Base-by-base conservation (phyloP, 2,113 vertebrate species). In the Apodemus speciosus region DNA sequence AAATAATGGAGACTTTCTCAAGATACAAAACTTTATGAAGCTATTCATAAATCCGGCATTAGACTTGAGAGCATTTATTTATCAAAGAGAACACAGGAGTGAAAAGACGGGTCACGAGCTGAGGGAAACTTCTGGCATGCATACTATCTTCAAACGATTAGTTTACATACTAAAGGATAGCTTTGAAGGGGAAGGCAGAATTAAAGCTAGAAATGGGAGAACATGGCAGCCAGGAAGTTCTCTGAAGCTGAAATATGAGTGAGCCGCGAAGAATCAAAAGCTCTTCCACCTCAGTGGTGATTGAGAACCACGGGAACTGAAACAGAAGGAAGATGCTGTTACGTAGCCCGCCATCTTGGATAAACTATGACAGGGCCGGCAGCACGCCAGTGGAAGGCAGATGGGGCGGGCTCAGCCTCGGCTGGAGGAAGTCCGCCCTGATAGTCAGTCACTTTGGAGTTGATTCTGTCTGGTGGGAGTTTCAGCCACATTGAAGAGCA, bases 61-160 rank as follows among this genome's bases (percentile, higher is more conserved):
- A 88, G 93, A 46, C 75, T 76, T 43, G 66, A 94, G 58, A 90
- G 83, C 66, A 76, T 94, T 94, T 91, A 53, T 89, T 96, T 64
- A 79, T 91, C 62, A 84, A 76, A 77, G 38, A 68, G 68, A 62
- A 49, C 5, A 3, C 15, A 77, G 62, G 62, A 56, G 6, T 69
- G 6, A 58, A 92, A 88, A 66, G 58, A 58, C 13, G 58, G 40
- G 53, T 60, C n/a, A 56, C 40, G 64, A 89, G 64, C 32, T n/a
- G 79, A 84, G 27, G 79, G 80, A 56, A 83, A 53, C 4, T 90
- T 72, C 40, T 40, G 79, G 72, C 53, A 60, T 32, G 25, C 11
- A 11, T 27, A 80, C 23, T 49, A 40, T 38, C 77, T 76, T 93
- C 51, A 94, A 15, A 85, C 92, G 69, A 72, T 87, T 73, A 46